Base-by-base conservation (phyloP, 2,888 invertebrate genomes). In the Eremobia ochroleuca region DNA sequence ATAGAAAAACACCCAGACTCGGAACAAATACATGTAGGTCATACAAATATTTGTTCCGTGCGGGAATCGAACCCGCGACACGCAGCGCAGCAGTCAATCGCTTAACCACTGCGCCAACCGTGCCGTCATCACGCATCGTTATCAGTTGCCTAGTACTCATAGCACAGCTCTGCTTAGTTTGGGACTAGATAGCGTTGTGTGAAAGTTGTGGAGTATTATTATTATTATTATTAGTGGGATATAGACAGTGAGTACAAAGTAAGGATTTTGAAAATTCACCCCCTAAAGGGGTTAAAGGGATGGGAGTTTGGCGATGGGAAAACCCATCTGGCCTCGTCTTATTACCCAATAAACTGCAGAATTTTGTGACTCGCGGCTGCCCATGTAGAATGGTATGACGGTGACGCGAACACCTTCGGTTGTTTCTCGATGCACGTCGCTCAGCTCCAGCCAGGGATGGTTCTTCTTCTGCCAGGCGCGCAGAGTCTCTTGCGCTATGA, bases 371-470 rank as follows among this genome's bases (percentile, higher is more conserved):
- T 99, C 99, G 79, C 99, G 97, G 90, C 98, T 99, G 55, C 99
- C 99, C 99, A 99, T 99, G 92, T 99, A 99, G 96, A 99, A 99
- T 0, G 99, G 99, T 94, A 99, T 99, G 75, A 99, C 99, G 21
- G 99, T 99, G 58, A 99, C 99, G 69, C 99, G 97, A 85, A 99
- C 98, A 93, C 98, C 98, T 95, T 99, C 99, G 0, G 99, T 99
- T 0, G 99, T 99, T 97, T 99, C 99, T 90, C 99, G 98, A 93
- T 99, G 99, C 15, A 99, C 99, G 95, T 99, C 99, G 52, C 99
- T 99, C 79, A 99, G 95, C 93, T 99, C 99, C 61, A 99, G 94
- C 99, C 99, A 99, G 0, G 99, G 99, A 93, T 99, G 99, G 96
- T 99, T 99, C 93, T 99, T 99, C 91, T 99, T 99, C 94, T 99